Evolutionary conservation across 2,888 invertebrate species (phyloP).

Genomic region (Uropetala carovei): DNA sequence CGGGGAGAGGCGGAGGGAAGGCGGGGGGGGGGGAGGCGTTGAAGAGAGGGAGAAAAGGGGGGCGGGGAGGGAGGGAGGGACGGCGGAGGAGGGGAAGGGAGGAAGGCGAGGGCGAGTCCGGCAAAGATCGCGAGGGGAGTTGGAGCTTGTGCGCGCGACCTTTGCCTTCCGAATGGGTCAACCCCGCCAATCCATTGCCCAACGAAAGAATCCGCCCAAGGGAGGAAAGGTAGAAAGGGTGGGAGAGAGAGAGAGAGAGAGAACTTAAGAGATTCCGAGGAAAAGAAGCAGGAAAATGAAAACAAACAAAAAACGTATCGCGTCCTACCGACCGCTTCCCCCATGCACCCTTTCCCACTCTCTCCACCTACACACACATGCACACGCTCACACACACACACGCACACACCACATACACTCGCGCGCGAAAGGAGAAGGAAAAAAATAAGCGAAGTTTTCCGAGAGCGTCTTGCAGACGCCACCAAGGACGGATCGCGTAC

Average conservation of each 20-base stretch:
- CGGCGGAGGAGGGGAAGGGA: neutral
- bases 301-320: slow-evolving; percentile 11
- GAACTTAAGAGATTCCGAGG: slow-evolving; percentile 6
- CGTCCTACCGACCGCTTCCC: neutral
- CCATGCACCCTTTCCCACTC: neutral
- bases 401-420: neutral
- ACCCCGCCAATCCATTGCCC: neutral
- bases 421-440: neutral
- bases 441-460: neutral
- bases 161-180: slow-evolving; percentile 23
- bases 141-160: neutral
- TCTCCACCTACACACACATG: neutral
- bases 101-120: neutral
- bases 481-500: slow-evolving; percentile 32
- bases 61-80: neutral
- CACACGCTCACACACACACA: neutral
- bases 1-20: neutral
- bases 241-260: neutral
- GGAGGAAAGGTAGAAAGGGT: too few species aligned
- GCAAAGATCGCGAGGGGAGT: neutral
- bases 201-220: neutral
- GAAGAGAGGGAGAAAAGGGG: neutral
- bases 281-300: neutral
- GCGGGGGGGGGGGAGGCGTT: neutral
- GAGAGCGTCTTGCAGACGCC: slow-evolving; percentile 32